Base-by-base conservation (phyloP, 2,888 invertebrate species). In the Uropetala carovei region DNA sequence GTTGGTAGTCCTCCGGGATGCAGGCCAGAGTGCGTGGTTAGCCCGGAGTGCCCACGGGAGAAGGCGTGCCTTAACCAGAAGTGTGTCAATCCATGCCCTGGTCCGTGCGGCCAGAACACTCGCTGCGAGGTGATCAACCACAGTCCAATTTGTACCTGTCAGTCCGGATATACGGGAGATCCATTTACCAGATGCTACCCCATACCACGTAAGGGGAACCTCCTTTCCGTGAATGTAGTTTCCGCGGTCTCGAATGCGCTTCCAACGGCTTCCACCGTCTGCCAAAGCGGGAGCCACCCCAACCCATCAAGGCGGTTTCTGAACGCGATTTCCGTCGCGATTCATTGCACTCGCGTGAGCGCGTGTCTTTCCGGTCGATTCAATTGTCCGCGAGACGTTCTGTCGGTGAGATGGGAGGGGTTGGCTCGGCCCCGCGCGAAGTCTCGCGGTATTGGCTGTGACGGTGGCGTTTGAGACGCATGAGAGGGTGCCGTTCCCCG, bases 21-120 rank as follows among this genome's bases (percentile, higher is more conserved):
- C 94, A 96, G 96, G 93, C 97, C 97, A 16, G 98, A 98, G 95
- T 98, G 98, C 94, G 96, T 97, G 59, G 96, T 97, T 92, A 97
- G 97, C 94, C 96, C 97, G 4, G 97, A 98, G 94, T 98, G 97
- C 95, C 95, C 97, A 83, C 96, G 96, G 91, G 96, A 97, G 94
- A 96, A 95, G 94, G 97, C 97, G 91, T 98, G 98, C 94, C 96
- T 97, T 93, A 97, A 97, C 95, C 97, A 97, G 94, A 97, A 97
- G 94, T 98, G 98, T 95, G 96, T 96, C 92, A 96, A 98, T 94
- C 97, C 97, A 30, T 97, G 97, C 94, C 95, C 95, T 43, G 97
- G 97, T 92, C 96, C 97, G n/a, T 98, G 98, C 94, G 98, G 97
- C 59, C 95, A 96, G 27, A 96, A 96, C 94, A 97, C 98, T 5